Evolutionary conservation across 2,888 invertebrate genomes (phyloP), one percentile per base, ranked within the genome.

Genomic region (Leptopilina drosophilae): DNA sequence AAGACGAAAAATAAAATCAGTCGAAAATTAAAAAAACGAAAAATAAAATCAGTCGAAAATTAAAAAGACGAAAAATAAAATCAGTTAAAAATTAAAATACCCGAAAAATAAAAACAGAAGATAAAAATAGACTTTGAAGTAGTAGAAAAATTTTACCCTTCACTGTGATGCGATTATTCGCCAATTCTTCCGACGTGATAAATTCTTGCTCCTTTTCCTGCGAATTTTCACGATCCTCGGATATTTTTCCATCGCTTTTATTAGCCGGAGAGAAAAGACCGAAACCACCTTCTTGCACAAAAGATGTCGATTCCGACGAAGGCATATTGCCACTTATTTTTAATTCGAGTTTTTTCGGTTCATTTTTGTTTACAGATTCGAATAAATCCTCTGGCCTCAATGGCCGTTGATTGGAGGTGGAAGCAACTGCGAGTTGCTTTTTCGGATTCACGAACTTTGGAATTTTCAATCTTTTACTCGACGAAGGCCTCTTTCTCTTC

Each of bases 111-210:
- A 33, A 33, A 33, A 33, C 33, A 33, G 33, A 33, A 3, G 33
- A 33, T 20, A 20, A 20, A 20, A 20, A 20, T 20, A 20, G 20
- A 20, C 20, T 20, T 20, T 20, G 20, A 20, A 20, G 1, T 20
- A 20, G 20, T 1, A 33, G 33, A 64, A 56, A 53, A 56, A 76
- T 59, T 86, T 87, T 90, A 93, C 93, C 93, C 91, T 94, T 94
- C 69, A 92, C 92, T 4, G 95, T 94, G 83, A 98, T 93, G 89
- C 95, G 94, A 85, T 96, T 96, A 56, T 93, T 92, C 78, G 93
- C 92, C 59, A 97, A 91, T 90, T 96, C 94, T 85, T 94, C 94
- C 78, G 93, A 93, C 5, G 94, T 94, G 82, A 96, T 95, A 56
- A 93, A 90, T 78, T 91, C 89, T 78, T 85, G 90, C n/a, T 87